These are phyloP conservation scores for Ectemnius lituratus DNA, from an alignment of 2,888 invertebrate genomes.

Conservation along the genomic window DNA sequence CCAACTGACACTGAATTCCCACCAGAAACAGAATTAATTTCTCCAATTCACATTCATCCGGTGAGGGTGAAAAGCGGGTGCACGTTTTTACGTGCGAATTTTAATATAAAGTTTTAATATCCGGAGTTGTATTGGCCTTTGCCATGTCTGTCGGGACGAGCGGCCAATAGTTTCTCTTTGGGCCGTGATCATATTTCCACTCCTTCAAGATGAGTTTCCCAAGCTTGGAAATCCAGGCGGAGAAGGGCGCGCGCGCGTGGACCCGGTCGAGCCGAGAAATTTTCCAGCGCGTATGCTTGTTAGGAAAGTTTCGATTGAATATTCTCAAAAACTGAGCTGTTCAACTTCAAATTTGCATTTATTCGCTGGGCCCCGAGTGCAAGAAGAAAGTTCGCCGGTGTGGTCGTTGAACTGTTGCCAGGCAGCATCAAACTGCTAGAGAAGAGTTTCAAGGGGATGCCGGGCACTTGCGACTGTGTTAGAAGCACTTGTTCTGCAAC, in stretches of 20 bases:
- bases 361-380: background rate
- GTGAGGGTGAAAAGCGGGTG: background rate
- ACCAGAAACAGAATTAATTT: too few relatives aligned
- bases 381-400: too few relatives aligned
- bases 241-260: too few relatives aligned
- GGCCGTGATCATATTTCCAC: slow-evolving; percentile 21
- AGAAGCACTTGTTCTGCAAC: too few relatives aligned
- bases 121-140: background rate
- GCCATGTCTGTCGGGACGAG: background rate
- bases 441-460: too few relatives aligned
- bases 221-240: too few relatives aligned
- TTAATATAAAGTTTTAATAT: slow-evolving; percentile 8
- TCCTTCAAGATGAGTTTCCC: background rate
- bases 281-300: background rate
- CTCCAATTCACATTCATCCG: too few relatives aligned
- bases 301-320: slow-evolving; percentile 2
- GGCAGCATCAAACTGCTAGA: too few relatives aligned
- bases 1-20: too few relatives aligned
- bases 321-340: background rate
- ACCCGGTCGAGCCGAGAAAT: slow-evolving; percentile 9
- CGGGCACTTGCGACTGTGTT: too few relatives aligned
- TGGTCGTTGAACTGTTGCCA: too few relatives aligned
- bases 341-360: background rate
- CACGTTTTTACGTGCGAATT: background rate
- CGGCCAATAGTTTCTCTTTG: slow-evolving; percentile 2